Evolutionary conservation across 2,888 invertebrate genomes (phyloP), one percentile per base, ranked within the genome.

Genomic region (Hemicrepidius hirtus): DNA sequence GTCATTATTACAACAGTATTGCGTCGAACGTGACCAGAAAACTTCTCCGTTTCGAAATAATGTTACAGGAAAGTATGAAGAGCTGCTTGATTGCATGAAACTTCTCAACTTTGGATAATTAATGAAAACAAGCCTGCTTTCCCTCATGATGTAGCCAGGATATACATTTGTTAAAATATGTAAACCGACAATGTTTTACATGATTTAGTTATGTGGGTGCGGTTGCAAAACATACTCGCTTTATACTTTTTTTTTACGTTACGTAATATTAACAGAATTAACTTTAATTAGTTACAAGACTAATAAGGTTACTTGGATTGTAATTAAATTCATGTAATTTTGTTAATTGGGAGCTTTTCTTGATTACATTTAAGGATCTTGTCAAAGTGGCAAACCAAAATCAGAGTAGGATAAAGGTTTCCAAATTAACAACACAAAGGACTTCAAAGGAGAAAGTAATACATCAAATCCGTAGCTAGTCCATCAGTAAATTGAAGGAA

Each of bases 401-500:
- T 18, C 13, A 46, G 4, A 2, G 20, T 16, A 46, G 46, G 3
- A 18, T 13, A 46, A 6, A 1, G 20, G 6, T 6, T 3, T 24
- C 24, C 3, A 24, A 53, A 53, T 49, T 49, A 49, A 20, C 5
- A 21, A 21, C 49, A 12, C 9, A 49, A 49, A 20, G 16, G 13
- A 21, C 20, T 20, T 1, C 49, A 24, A 53, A 28, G 53, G 53
- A 24, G 16, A n/a, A 53, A 46, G 18, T 32, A 53, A 37, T 57
- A 37, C 37, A 57, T 57, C 37, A 57, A 57, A 57, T 20, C 35
- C 37, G 57, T 37, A 57, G 57, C 20, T 1, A 2, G 35, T 13
- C 13, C 55, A 57, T 57, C 57, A 57, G 57, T 5, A 57, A 57
- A 57, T 57, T 57, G 57, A 20, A 57, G 20, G 4, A 57, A 37